phyloP scores from a whole-genome alignment of 2,113 vertebrate genomes.

The Balaeniceps rex region DNA sequence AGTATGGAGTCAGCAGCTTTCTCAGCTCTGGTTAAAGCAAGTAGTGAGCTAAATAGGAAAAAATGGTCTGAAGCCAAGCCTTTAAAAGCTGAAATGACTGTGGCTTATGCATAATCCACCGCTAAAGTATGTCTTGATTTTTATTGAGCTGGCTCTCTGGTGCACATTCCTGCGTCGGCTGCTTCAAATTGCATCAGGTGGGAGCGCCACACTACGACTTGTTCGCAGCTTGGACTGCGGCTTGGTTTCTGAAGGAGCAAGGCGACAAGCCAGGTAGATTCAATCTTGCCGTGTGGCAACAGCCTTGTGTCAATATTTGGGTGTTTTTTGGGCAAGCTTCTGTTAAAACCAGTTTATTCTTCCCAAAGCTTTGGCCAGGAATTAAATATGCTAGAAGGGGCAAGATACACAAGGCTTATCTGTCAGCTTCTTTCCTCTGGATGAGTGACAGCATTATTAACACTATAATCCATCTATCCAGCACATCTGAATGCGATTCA shows the following conservation, averaged over 20 bases:
- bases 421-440: neutral
- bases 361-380: neutral
- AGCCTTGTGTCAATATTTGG: neutral
- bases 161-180: neutral
- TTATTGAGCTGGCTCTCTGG: neutral
- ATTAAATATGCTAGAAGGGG: neutral
- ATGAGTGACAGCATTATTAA: neutral
- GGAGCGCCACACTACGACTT: accelerated
- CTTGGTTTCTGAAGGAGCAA: neutral
- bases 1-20: neutral
- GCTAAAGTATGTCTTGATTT: neutral
- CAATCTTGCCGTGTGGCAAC: neutral
- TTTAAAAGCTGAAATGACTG: neutral
- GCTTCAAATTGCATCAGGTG: neutral
- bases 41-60: neutral
- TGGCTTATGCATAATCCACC: neutral
- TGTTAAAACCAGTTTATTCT: neutral
- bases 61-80: neutral
- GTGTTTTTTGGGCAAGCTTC: neutral
- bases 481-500: neutral
- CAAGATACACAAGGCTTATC: neutral
- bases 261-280: neutral
- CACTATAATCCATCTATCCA: neutral
- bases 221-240: neutral
- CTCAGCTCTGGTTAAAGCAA: neutral